phyloP scores from a whole-genome alignment of 92 coral and sea anemone species.

The Heteractis magnifica region DNA sequence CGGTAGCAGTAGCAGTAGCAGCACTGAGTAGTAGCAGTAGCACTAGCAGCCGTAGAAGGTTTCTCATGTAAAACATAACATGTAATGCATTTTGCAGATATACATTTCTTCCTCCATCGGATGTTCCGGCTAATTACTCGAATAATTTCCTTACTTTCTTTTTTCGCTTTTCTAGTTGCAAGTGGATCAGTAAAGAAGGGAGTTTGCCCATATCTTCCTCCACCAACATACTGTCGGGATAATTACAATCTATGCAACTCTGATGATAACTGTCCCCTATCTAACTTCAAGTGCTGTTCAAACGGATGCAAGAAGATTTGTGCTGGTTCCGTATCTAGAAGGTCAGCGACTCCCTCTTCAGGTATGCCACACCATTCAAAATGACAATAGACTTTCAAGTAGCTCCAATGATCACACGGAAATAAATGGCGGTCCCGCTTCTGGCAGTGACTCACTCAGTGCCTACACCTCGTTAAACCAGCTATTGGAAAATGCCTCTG shows the following conservation, averaged over 20 bases:
- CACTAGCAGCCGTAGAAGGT: no score
- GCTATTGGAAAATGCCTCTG: no score
- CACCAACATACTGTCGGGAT: slow-evolving; percentile 49
- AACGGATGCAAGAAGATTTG: slow-evolving; percentile 65
- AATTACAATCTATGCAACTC: slow-evolving; percentile 50
- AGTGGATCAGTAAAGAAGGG: slow-evolving; percentile 25
- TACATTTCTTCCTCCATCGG: no score
- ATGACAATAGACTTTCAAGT: no score
- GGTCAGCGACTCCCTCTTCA: not conserved
- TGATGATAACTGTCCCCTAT: slow-evolving; percentile 52
- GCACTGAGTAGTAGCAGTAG: no score
- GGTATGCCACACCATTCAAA: not conserved
- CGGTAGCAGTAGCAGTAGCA: no score
- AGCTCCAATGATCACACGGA: no score
- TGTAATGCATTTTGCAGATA: no score
- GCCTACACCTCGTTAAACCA: no score
- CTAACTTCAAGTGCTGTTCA: slow-evolving; percentile 56
- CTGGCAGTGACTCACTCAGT: no score
- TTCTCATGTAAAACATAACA: no score
- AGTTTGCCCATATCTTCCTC: slow-evolving; percentile 48
- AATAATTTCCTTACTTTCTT: not conserved
- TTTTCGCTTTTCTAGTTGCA: slow-evolving; percentile 5
- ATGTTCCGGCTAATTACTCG: not conserved
- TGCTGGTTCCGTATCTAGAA: slow-evolving; percentile 17
- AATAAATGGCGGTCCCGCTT: no score